Percentiles rank a stretch among this genome's conserved stretches.
phyloP scores from a whole-genome alignment of 2,797 vertebrate species.

The Platalea minor region DNA sequence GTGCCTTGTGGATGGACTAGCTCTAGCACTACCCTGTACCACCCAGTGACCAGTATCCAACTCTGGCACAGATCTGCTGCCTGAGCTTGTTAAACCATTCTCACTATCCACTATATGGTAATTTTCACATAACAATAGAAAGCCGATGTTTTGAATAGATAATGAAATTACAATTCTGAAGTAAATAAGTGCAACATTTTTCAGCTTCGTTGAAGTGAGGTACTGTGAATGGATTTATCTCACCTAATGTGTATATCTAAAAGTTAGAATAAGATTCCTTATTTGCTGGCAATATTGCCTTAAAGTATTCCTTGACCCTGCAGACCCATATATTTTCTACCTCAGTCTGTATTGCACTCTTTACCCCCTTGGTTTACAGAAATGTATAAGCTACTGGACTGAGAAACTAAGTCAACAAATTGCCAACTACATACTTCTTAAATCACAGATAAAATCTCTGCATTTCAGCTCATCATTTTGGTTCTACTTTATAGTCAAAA shows the following conservation, averaged over 20 bases:
- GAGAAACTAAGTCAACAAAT: background rate
- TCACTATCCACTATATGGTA: background rate
- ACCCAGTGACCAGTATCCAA: background rate
- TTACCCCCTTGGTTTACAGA: background rate
- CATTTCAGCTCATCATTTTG: background rate
- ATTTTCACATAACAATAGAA: slow-evolving; percentile 10
- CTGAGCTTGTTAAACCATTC: background rate
- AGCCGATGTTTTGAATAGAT: slow-evolving; percentile 22
- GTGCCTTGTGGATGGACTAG: background rate
- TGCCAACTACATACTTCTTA: background rate
- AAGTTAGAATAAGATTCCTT: background rate
- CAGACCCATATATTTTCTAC: background rate
- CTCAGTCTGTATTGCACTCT: background rate
- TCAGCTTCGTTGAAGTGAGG: background rate
- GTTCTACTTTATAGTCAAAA: background rate
- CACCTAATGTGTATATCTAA: background rate
- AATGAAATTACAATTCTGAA: background rate
- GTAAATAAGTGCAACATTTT: slow-evolving; percentile 7
- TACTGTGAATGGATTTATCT: background rate
- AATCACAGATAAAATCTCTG: background rate
- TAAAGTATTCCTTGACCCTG: background rate
- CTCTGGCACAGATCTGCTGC: background rate
- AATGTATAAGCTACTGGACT: background rate
- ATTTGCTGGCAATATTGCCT: background rate
- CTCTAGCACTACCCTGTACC: background rate